Conservation (phyloP, 2,888 invertebrate species). For the Scaptomyza reducta region DNA sequence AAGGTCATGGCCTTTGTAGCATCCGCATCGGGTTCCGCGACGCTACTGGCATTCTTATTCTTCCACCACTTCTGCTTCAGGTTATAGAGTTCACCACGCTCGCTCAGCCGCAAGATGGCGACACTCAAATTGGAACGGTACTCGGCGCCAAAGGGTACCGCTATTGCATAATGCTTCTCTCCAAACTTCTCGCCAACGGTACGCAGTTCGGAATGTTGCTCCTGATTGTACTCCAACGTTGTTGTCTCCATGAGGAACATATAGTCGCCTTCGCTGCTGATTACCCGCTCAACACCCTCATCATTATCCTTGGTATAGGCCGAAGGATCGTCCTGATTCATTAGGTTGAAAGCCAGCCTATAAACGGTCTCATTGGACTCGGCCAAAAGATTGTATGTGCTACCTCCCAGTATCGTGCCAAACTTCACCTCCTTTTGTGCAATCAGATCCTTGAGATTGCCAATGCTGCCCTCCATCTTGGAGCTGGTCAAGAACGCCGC, state of each 20-base stretch:
- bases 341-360: slow-evolving; percentile 94
- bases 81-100: slow-evolving; percentile 91
- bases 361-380: slow-evolving; percentile 93
- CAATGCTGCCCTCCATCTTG: slow-evolving; percentile 94
- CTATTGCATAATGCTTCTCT: slow-evolving; percentile 97
- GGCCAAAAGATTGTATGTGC: slow-evolving; percentile 95
- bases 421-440: slow-evolving; percentile 97
- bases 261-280: slow-evolving; percentile 89
- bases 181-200: slow-evolving; percentile 92
- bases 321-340: slow-evolving; percentile 92
- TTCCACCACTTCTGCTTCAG: slow-evolving; percentile 97
- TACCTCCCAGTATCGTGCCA: slow-evolving; percentile 93
- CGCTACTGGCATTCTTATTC: slow-evolving; percentile 85
- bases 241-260: slow-evolving; percentile 99
- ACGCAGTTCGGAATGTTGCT: slow-evolving; percentile 91
- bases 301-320: slow-evolving; percentile 91
- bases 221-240: slow-evolving; percentile 94
- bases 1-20: slow-evolving; percentile 74
- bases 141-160: slow-evolving; percentile 91
- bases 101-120: slow-evolving; percentile 95
- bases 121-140: slow-evolving; percentile 92
- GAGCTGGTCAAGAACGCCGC: slow-evolving; percentile 96
- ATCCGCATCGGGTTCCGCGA: slow-evolving; percentile 47
- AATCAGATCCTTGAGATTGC: slow-evolving; percentile 94
- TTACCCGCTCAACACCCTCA: slow-evolving; percentile 93